phyloP scores from a whole-genome alignment of 2,797 vertebrate species.

The Rhabdomys pumilio region DNA sequence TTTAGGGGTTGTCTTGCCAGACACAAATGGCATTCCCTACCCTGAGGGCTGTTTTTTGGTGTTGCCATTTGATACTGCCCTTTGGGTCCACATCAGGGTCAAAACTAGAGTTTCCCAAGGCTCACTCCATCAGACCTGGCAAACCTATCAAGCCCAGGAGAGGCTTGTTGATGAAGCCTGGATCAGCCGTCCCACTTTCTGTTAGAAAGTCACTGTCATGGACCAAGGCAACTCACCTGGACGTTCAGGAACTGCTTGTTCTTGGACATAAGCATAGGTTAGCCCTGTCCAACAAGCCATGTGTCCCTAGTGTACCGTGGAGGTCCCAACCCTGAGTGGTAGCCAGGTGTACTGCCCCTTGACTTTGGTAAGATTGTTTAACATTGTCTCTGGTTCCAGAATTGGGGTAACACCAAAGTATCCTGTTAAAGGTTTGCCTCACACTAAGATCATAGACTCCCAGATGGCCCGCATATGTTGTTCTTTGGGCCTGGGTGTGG shows the following conservation, averaged over 20 bases:
- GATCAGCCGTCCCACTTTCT: not conserved
- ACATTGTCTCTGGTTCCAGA: not conserved
- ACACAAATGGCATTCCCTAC: not conserved
- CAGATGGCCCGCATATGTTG: accelerated
- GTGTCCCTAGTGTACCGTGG: too few relatives aligned
- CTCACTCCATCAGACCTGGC: not conserved
- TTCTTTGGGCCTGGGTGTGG: not conserved
- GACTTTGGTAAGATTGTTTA: not conserved
- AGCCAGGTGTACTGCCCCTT: too few relatives aligned
- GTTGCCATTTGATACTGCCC: not conserved
- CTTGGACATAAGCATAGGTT: not conserved
- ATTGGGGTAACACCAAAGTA: not conserved
- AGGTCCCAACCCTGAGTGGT: too few relatives aligned
- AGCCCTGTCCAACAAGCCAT: not conserved
- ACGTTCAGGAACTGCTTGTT: not conserved
- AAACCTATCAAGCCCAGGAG: not conserved
- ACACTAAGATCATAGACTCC: not conserved
- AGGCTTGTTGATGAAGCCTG: too few relatives aligned
- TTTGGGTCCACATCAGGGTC: not conserved
- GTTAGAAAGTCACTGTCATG: not conserved
- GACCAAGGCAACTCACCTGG: not conserved
- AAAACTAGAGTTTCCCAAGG: not conserved
- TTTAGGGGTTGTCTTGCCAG: not conserved
- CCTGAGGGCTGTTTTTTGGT: not conserved
- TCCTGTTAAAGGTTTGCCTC: not conserved